Evolutionary conservation across 2,888 invertebrate genomes (phyloP), one percentile per base, ranked within the genome.

Genomic region (Mystacides longicornis): DNA sequence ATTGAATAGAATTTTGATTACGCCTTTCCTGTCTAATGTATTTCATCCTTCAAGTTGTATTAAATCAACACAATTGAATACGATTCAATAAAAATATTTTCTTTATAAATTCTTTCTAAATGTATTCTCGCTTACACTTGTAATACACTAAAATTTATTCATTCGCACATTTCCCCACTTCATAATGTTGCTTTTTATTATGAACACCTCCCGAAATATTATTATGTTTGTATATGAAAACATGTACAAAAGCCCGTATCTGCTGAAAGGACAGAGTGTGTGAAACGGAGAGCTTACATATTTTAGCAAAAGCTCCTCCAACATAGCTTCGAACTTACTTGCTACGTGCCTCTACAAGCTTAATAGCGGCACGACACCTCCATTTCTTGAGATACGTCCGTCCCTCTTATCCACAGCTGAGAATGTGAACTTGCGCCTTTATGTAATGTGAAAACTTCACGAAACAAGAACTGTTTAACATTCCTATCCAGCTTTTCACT

Each of bases 331-430:
- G 50, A 23, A 23, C 49, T 18, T 52, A 56, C 56, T 52, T 42
- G 42, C 51, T 57, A 57, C 57, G 57, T 57, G 57, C 51, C 48
- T 48, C 23, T 33, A 52, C 56, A 45, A 50, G 47, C 56, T 57
- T 60, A 60, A 60, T 60, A 52, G 57, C 55, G 57, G 55, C 60
- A 60, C 60, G 60, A 47, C 55, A 54, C 45, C 45, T 45, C 45
- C 21, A 45, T 45, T 14, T 31, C 45, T 20, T 16, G 21, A 19
- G 11, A 45, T 19, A 11, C 21, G 20, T 21, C 45, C 5, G 45
- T 21, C 45, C 14, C 45, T 45, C 45, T 45, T 20, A 45, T 45
- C 45, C 21, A 45, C 20, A 45, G 45, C 16, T 3, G 54, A 42
- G 49, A 37, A 27, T 49, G 18, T 45, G 52, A 37, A 42, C 43